Evolutionary conservation across 2,888 invertebrate species (phyloP).

Genomic region (Perizoma flavofasciatum): DNA sequence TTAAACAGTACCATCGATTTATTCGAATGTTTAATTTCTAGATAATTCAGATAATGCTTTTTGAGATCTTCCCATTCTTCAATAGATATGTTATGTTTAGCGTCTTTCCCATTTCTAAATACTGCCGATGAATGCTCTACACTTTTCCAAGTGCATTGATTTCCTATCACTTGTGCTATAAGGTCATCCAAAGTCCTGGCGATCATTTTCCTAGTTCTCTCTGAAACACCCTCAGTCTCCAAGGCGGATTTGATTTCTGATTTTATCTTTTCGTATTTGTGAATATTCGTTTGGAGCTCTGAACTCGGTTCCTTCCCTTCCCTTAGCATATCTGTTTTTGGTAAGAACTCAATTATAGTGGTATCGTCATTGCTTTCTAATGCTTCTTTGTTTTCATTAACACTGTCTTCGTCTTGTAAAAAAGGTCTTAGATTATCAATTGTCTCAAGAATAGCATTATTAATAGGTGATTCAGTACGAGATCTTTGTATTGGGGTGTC

Average conservation of each 20-base stretch:
- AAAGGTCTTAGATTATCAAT: constrained; percentile 49
- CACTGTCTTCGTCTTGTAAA: constrained; percentile 54
- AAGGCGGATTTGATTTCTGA: constrained; percentile 52
- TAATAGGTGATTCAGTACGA: constrained; percentile 35
- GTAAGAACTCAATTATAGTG: constrained; percentile 58
- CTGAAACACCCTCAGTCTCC: constrained; percentile 52
- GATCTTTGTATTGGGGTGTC: not conserved
- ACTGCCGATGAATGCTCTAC: constrained; percentile 3
- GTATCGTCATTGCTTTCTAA: constrained; percentile 54
- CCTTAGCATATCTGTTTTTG: constrained; percentile 27
- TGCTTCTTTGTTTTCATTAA: constrained; percentile 40
- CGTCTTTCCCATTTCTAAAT: constrained; percentile 13
- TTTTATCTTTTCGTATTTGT: constrained; percentile 57
- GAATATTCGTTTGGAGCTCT: constrained; percentile 44
- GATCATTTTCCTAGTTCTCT: constrained; percentile 52
- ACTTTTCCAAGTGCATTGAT: constrained; percentile 45
- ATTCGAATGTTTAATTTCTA: constrained; percentile 2
- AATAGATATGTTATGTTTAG: constrained; percentile 23
- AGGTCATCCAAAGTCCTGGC: constrained; percentile 58
- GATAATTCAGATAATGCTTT: constrained; percentile 4
- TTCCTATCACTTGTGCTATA: constrained; percentile 51
- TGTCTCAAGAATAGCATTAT: constrained; percentile 48
- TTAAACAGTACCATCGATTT: constrained; percentile 7
- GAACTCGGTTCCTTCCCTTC: constrained; percentile 2
- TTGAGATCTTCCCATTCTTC: constrained; percentile 47